Percentiles rank a stretch among this genome's conserved stretches.
Conservation (phyloP, 2,797 vertebrate genomes). For the Spinibarbus caldwelli region DNA sequence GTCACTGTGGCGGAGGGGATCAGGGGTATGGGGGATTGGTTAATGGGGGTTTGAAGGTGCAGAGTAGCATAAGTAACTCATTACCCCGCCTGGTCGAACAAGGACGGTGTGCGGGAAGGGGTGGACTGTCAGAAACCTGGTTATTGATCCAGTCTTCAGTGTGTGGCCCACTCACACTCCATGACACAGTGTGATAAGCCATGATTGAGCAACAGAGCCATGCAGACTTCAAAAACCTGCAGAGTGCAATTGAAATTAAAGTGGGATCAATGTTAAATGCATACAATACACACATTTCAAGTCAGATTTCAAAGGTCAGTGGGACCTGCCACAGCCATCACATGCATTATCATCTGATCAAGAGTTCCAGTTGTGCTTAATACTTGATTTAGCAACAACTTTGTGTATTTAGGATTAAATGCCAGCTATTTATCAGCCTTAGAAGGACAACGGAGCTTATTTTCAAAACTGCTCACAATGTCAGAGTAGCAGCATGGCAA, state of each 20-base stretch:
- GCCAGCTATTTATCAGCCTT: not conserved
- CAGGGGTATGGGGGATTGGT: not conserved
- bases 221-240: not conserved
- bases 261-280: not conserved
- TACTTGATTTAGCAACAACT: too few species aligned
- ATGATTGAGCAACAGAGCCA: conserved; percentile 53
- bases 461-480: not conserved
- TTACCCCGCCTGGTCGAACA: conserved; percentile 75
- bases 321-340: not conserved
- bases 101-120: conserved; percentile 65
- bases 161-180: conserved; percentile 30
- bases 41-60: conserved; percentile 37
- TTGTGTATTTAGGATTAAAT: not conserved
- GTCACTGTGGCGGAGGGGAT: conserved; percentile 33
- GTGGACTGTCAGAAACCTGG: conserved; percentile 36
- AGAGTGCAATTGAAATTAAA: not conserved
- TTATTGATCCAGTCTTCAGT: conserved; percentile 47
- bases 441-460: not conserved
- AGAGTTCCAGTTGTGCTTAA: not conserved
- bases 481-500: not conserved
- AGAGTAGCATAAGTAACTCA: conserved; percentile 74
- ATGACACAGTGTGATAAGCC: conserved; percentile 17
- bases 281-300: not conserved
- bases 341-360: not conserved
- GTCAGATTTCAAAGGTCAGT: not conserved